Base-by-base conservation (phyloP, 2,888 invertebrate species). In the Drosophila fulvimacula region DNA sequence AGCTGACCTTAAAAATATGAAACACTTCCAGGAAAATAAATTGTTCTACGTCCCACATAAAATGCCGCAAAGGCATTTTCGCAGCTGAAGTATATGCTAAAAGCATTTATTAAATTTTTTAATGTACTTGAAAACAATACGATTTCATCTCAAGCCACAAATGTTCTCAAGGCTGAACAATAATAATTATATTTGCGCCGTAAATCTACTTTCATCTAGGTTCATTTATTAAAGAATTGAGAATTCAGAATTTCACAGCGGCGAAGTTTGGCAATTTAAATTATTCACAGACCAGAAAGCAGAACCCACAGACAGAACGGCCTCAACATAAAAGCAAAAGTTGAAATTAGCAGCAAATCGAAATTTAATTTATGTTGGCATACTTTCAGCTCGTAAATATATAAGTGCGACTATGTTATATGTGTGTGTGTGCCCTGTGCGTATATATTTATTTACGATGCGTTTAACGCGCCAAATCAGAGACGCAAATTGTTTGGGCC, bases 301-400 rank as follows among this genome's bases (percentile, higher is more conserved):
- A 60, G 30, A 60, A 17, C 15, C 27, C 13, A 7, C 24, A 27
- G 46, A 44, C 5, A 15, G 10, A 57, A 21, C 9, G 10, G 21
- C 21, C 51, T 51, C 6, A n/a, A 30, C 46, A 62, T 38, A 48
- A 59, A 62, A 48, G 49, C 34, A 11, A 64, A 64, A 64, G 51
- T 62, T 49, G 7, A 62, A 49, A 49, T 60, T 21, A 24, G 17
- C 58, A 55, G 55, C 61, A 48, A 65, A 74, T 65, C 49, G 65
- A 55, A 75, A 70, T 59, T 42, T 17, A 56, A 66, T 70, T 59
- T 52, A 56, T 51, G 46, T 48, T 30, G 46, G 46, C 46, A 48
- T 48, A 48, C 46, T 48, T 48, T 30, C 6, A 11, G 48, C 44
- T 17, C 21, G 27, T 36, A 44, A 57, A 21, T 24, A 13, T 15